Base-by-base conservation (phyloP, 1,140 invertebrate genomes). In the Epicauta chinensis region DNA sequence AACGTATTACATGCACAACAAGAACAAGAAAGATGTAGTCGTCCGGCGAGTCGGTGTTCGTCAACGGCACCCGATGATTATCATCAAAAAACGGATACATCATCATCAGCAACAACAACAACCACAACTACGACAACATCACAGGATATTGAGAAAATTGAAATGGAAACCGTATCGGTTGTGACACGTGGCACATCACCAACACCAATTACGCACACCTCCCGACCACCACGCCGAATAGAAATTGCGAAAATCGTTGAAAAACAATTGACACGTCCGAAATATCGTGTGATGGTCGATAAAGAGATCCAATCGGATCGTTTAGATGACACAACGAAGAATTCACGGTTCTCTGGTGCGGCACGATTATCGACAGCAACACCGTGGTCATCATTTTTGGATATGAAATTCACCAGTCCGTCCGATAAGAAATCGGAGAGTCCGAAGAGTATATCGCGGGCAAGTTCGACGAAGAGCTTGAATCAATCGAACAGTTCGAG, bases 181-280 rank as follows among this genome's bases (percentile, higher is more conserved):
- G 73, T 86, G 0, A 87, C 83, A 0, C 73, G 87, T 56, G 81
- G 81, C 31, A 90, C 87, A 1, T 89, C 86, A 6, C 87, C 87
- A 1, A 84, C 81, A 0, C 78, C 83, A 77, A 79, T n/a, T n/a
- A n/a, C n/a, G 77, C 80, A 11, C 80, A 79, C 6, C 77, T n/a
- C 71, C 84, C 2, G 72, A 82, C 58, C 79, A 75, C 7, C 23
- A 23, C 77, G 82, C 54, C 73, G 85, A 60, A 78, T 81, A 0
- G 85, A 87, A 52, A 77, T 84, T 51, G 81, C 83, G 5, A 82
- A 85, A 64, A 77, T 79, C 15, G 74, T 83, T 36, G 80, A 86
- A 63, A 84, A 82, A 68, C 79, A 81, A 54, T 75, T 85, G 16
- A 75, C 73, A 6, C 70, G 80, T 46, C 68, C 75, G 3, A 76